These are phyloP conservation scores for Lasioglossum leucozonium DNA, from an alignment of 2,888 invertebrate species.

Conservation along the genomic window DNA sequence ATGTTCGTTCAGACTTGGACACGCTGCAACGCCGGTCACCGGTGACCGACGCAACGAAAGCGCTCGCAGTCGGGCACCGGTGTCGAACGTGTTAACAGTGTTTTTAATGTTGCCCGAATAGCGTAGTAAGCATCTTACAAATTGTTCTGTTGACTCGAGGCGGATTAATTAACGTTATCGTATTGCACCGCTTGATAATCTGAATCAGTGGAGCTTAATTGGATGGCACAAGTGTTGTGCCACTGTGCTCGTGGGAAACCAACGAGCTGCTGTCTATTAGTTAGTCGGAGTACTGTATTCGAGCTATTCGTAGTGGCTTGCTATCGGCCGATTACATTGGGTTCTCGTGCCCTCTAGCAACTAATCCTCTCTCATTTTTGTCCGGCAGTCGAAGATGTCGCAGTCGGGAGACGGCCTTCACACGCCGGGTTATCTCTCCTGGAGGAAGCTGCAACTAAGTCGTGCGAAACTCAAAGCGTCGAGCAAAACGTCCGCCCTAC, in stretches of 20 bases:
- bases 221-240: slow-evolving; percentile 31
- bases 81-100: not conserved
- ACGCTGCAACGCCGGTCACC: not conserved
- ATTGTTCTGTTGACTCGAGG: slow-evolving; percentile 11
- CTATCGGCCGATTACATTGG: slow-evolving; percentile 10
- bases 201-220: slow-evolving; percentile 39
- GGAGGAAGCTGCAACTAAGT: slow-evolving; percentile 96
- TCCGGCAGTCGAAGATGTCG: slow-evolving; percentile 89
- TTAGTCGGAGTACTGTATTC: not conserved
- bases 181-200: slow-evolving; percentile 29
- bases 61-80: not conserved
- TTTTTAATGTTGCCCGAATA: not conserved
- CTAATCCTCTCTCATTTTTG: slow-evolving; percentile 48
- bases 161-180: slow-evolving; percentile 21
- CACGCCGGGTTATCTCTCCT: slow-evolving; percentile 93
- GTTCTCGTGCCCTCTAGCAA: not conserved
- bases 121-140: slow-evolving; percentile 4
- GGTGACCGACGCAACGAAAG: not conserved
- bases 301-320: not conserved
- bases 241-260: slow-evolving; percentile 22
- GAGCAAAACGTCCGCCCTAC: slow-evolving; percentile 97
- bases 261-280: slow-evolving; percentile 5
- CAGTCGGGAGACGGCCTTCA: slow-evolving; percentile 91
- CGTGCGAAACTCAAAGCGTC: slow-evolving; percentile 99
- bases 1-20: not conserved